Conservation (phyloP, 2,797 vertebrate species). For the Dermochelys coriacea region DNA sequence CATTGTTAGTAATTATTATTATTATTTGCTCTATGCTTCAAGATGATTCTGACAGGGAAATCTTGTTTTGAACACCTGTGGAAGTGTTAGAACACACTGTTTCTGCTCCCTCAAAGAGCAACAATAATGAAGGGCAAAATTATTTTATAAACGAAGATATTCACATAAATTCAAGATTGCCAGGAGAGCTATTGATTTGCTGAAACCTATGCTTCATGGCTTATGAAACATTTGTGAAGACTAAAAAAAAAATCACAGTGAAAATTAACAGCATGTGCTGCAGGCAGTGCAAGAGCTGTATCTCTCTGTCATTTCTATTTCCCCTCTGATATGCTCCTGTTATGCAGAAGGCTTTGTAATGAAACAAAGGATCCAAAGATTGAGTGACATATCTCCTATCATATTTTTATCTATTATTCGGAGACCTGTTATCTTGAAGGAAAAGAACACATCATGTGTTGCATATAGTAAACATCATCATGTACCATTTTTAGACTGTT, state of each 20-base stretch:
- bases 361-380: not conserved
- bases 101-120: not conserved
- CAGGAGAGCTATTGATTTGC: conserved; percentile 65
- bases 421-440: not conserved
- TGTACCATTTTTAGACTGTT: not conserved
- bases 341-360: conserved; percentile 23
- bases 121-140: conserved; percentile 47
- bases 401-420: not conserved
- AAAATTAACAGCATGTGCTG: conserved; percentile 70
- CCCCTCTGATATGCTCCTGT: conserved; percentile 11
- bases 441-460: not conserved
- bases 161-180: conserved; percentile 64
- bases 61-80: conserved; percentile 35
- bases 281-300: conserved; percentile 26
- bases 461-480: not conserved
- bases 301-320: conserved; percentile 22
- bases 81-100: conserved; percentile 15
- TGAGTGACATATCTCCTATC: conserved; percentile 22
- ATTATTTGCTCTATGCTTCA: conserved; percentile 32
- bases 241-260: conserved; percentile 16
- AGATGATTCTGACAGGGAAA: conserved; percentile 39
- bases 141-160: conserved; percentile 47
- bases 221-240: conserved; percentile 57
- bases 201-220: not conserved
- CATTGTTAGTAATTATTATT: not conserved